Conservation (phyloP, 2,113 vertebrate genomes). For the Catharus bicknelli region DNA sequence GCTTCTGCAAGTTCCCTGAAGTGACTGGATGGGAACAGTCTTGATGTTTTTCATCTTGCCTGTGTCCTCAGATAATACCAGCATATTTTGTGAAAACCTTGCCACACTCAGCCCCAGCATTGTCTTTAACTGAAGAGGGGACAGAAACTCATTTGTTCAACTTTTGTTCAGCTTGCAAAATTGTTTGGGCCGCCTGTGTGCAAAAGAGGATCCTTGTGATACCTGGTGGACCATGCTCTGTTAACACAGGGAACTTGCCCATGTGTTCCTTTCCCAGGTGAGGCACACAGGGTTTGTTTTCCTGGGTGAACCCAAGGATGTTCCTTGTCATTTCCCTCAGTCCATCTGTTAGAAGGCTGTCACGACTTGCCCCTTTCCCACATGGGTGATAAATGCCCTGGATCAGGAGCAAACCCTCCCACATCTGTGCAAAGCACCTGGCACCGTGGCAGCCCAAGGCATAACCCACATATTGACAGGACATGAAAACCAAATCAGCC, state of each 20-base stretch:
- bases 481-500: rapidly evolving
- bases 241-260: neutral
- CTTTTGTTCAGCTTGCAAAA: neutral
- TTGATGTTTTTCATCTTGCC: neutral
- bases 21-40: neutral
- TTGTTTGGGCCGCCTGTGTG: neutral
- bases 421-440: neutral
- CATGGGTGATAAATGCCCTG: neutral
- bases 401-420: neutral
- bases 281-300: neutral
- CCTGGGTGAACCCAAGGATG: neutral
- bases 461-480: neutral
- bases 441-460: rapidly evolving
- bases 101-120: neutral
- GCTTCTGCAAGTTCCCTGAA: neutral
- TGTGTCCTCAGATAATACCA: neutral
- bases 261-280: neutral
- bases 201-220: neutral
- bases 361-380: neutral
- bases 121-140: neutral
- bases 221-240: neutral
- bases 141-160: neutral
- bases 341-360: neutral
- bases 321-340: neutral
- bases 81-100: neutral